These are phyloP conservation scores for Azorinus chamasolen DNA, from an alignment of 2,888 invertebrate species.

Conservation along the genomic window DNA sequence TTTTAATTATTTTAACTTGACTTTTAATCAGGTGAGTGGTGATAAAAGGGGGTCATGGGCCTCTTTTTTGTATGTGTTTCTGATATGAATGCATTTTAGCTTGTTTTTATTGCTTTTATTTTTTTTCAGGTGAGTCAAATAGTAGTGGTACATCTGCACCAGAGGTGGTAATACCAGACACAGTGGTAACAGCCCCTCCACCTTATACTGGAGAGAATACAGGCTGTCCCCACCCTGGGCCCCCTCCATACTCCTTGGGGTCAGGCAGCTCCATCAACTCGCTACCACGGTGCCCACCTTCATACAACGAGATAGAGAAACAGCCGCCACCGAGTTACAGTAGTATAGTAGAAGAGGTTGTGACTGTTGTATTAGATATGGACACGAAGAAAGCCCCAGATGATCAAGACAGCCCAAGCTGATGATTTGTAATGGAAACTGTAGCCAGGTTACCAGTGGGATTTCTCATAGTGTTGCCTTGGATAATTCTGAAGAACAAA, in stretches of 20 bases:
- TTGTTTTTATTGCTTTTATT: background rate
- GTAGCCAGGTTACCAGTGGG: too few relatives aligned
- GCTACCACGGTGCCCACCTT: constrained; percentile 52
- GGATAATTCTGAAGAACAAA: too few relatives aligned
- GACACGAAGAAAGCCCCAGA: constrained; percentile 20
- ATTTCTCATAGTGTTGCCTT: too few relatives aligned
- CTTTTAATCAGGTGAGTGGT: too few relatives aligned
- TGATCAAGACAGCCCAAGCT: background rate
- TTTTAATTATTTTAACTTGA: too few relatives aligned
- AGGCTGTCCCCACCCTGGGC: constrained; percentile 62
- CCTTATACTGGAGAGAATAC: constrained; percentile 57
- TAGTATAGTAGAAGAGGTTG: constrained; percentile 36
- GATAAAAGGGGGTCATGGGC: too few relatives aligned
- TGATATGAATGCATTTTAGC: background rate
- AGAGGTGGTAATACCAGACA: constrained; percentile 41
- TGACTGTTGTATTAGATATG: background rate
- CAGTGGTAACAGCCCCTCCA: constrained; percentile 52
- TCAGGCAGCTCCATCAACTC: constrained; percentile 64
- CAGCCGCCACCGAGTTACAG: constrained; percentile 58
- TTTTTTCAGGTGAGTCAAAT: background rate
- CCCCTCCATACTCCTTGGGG: constrained; percentile 58
- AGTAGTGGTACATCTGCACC: constrained; percentile 11
- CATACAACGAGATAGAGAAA: constrained; percentile 51
- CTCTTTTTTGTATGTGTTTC: too few relatives aligned
- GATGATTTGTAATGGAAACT: too few relatives aligned